Percentiles rank a stretch among this genome's conserved stretches.
Evolutionary conservation across 2,113 vertebrate species (phyloP).

Genomic region (Equus quagga): DNA sequence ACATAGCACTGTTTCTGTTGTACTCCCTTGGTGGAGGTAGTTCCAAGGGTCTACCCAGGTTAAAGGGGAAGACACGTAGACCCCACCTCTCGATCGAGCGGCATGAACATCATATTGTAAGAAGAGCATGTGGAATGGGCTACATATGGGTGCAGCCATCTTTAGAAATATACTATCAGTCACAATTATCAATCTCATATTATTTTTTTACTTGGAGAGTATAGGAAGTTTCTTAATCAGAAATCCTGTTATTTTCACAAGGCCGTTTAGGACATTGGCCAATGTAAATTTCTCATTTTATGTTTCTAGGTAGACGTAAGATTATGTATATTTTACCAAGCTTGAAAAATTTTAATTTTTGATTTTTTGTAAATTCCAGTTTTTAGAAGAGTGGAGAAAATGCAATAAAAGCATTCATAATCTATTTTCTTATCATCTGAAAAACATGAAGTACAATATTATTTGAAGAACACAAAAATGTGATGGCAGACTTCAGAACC

Average conservation of each 20-base stretch:
- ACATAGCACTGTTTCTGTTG: neutral
- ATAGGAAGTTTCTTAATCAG: neutral
- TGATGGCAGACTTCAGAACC: neutral
- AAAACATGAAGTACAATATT: neutral
- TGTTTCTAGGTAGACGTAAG: neutral
- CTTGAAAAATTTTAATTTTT: neutral
- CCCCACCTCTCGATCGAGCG: neutral
- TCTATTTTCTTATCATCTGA: neutral
- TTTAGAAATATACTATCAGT: neutral
- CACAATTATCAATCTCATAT: neutral
- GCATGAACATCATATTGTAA: neutral
- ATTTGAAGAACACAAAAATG: constrained; percentile 14
- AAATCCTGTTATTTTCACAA: constrained; percentile 1
- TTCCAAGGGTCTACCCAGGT: neutral
- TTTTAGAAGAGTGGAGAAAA: constrained; percentile 3
- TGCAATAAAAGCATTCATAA: neutral
- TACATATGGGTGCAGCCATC: neutral
- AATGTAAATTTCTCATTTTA: constrained; percentile 28
- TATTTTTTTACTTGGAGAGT: neutral
- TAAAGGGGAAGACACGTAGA: neutral
- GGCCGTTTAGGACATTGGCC: neutral
- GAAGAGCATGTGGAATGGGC: neutral
- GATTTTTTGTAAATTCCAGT: neutral
- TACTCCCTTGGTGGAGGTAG: neutral
- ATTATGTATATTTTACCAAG: neutral